phyloP scores from a whole-genome alignment of 2,113 vertebrate genomes.

The Lagopus leucura region DNA sequence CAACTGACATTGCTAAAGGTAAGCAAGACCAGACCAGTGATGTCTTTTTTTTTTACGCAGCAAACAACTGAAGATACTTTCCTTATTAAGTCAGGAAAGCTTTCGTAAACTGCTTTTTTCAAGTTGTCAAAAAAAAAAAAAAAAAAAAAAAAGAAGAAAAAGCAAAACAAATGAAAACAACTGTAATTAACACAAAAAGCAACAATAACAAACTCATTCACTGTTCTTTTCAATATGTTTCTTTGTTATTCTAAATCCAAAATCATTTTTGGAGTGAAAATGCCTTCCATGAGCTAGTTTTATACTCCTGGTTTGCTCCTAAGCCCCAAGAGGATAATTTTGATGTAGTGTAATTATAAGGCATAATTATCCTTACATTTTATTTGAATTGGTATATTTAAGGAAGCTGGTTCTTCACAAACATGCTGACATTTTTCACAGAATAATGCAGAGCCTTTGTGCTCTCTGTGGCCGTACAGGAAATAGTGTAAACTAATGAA shows the following conservation, averaged over 20 bases:
- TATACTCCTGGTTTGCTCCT: not conserved
- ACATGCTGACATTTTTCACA: not conserved
- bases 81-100: not conserved
- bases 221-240: not conserved
- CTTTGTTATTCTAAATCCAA: not conserved
- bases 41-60: not conserved
- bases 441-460: not conserved
- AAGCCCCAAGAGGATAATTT: constrained; percentile 31
- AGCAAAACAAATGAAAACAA: not conserved
- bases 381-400: constrained; percentile 16
- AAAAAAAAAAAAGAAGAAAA: not conserved
- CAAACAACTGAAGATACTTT: not conserved
- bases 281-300: not conserved
- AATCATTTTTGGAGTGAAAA: constrained; percentile 7
- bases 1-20: constrained; percentile 98
- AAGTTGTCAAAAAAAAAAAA: not conserved
- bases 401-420: constrained; percentile 17
- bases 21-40: not conserved
- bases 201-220: not conserved
- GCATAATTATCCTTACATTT: constrained; percentile 5
- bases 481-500: not conserved
- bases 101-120: not conserved
- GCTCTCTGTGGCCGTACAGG: not conserved
- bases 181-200: not conserved
- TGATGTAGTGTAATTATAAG: not conserved